These are phyloP conservation scores for Phylloscopus trochilus DNA, from an alignment of 2,113 vertebrate genomes.

Conservation along the genomic window DNA sequence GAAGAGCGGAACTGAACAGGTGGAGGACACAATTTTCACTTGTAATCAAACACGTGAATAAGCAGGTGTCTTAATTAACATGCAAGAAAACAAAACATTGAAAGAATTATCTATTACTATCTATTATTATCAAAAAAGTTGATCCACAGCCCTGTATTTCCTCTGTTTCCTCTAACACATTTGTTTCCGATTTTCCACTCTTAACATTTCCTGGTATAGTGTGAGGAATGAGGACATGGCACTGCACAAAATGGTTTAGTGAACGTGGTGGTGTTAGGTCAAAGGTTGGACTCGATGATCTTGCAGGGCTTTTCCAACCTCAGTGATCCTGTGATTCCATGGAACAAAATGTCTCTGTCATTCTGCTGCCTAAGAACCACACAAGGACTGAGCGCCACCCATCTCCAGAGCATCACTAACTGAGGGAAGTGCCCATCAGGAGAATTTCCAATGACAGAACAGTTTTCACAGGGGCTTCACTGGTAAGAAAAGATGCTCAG, in stretches of 20 bases:
- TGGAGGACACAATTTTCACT: background rate
- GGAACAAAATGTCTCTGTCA: background rate
- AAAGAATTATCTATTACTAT: background rate
- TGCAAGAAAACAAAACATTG: background rate
- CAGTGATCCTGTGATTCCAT: background rate
- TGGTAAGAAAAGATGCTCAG: background rate
- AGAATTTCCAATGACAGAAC: background rate
- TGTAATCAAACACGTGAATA: background rate
- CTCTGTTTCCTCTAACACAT: background rate
- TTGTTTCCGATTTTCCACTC: background rate
- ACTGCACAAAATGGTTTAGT: background rate
- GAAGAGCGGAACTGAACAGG: background rate
- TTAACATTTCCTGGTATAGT: background rate
- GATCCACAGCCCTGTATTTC: background rate
- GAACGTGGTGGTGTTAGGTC: background rate
- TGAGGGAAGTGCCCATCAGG: background rate
- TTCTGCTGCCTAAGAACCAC: background rate
- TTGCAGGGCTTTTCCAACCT: background rate
- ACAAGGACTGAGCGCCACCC: background rate
- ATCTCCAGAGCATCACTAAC: too few relatives aligned
- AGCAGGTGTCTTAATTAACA: background rate
- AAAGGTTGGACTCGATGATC: background rate
- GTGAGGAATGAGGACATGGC: background rate
- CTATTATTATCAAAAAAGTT: background rate
- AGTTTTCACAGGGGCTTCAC: background rate